Evolutionary conservation across 1,140 invertebrate species (phyloP).

Genomic region (Telenomus remus): DNA sequence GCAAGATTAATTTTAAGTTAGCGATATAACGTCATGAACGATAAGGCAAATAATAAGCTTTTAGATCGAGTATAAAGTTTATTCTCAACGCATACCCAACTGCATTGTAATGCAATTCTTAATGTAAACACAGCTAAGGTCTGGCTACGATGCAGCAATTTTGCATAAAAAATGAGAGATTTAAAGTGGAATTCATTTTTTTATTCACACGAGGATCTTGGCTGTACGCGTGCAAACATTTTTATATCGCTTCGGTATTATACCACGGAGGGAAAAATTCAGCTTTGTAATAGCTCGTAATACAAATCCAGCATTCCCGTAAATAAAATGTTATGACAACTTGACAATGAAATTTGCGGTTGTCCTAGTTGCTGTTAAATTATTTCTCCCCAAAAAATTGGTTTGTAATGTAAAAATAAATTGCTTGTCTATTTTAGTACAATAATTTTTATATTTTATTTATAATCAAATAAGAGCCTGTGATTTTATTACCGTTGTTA

Average conservation of each 20-base stretch:
- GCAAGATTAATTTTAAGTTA: not conserved
- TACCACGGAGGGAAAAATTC: conserved; percentile 28
- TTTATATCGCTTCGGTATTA: conserved; percentile 41
- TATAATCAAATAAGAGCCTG: no score
- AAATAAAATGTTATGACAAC: conserved; percentile 47
- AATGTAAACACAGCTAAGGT: conserved; percentile 20
- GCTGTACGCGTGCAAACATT: conserved; percentile 15
- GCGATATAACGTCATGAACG: not conserved
- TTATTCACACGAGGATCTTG: conserved; percentile 13
- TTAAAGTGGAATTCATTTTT: conserved; percentile 22
- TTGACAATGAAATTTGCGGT: conserved; percentile 7
- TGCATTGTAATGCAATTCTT: conserved; percentile 17
- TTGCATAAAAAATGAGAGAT: conserved; percentile 36
- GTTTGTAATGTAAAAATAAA: conserved; percentile 26
- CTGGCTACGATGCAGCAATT: conserved; percentile 15
- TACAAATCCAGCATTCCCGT: conserved; percentile 22
- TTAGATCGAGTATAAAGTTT: conserved; percentile 17
- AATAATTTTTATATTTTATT: no score
- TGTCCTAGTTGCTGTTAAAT: conserved; percentile 22
- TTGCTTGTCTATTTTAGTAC: conserved; percentile 12
- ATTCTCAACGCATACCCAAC: not conserved
- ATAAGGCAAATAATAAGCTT: conserved; percentile 23
- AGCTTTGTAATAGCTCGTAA: conserved; percentile 7
- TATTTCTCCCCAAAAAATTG: conserved; percentile 36
- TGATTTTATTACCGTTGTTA: no score